Conservation (phyloP, 1,140 invertebrate species). For the Panulirus ornatus region DNA sequence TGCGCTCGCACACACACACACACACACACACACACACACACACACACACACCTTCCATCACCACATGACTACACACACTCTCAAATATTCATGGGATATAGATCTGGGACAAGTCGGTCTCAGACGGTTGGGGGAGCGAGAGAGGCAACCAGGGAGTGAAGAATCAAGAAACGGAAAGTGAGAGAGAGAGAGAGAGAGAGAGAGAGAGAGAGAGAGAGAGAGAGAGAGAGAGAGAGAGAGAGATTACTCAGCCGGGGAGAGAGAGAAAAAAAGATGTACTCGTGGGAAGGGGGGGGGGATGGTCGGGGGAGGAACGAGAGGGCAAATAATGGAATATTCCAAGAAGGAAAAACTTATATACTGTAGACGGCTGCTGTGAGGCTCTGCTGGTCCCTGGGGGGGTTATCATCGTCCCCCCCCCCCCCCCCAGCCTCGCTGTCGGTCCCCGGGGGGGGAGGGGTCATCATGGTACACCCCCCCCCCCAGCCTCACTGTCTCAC, state of each 20-base stretch:
- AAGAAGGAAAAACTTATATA: too few species aligned
- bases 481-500: background rate
- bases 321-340: background rate
- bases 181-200: too few species aligned
- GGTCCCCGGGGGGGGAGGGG: background rate
- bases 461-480: background rate
- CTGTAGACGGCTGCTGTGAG: too few species aligned
- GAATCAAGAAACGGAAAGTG: too few species aligned
- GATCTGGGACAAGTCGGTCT: background rate
- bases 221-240: too few species aligned
- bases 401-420: too few species aligned
- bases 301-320: background rate
- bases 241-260: too few species aligned
- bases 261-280: background rate
- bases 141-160: too few species aligned
- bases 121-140: background rate
- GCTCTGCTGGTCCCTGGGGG: too few species aligned
- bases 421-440: too few species aligned
- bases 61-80: background rate
- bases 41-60: background rate
- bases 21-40: slow-evolving; percentile 2
- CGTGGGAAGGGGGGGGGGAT: background rate
- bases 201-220: too few species aligned
- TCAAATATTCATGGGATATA: background rate
- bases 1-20: background rate